Evolutionary conservation across 2,113 vertebrate genomes (phyloP), one percentile per base, ranked within the genome.

Genomic region (Larimichthys crocea): DNA sequence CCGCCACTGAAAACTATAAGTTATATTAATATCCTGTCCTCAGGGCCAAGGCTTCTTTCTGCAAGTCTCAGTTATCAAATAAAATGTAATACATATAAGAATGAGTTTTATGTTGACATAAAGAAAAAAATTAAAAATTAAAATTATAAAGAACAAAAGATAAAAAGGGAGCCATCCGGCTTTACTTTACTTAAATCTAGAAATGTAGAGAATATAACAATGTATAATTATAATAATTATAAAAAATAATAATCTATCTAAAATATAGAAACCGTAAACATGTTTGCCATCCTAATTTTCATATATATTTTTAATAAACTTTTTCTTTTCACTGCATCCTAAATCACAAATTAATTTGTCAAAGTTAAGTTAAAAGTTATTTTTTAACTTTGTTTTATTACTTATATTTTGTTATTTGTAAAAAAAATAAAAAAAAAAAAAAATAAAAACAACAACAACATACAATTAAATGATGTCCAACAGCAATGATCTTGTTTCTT

Each of bases 1-100:
- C 73, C 74, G 77, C 55, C 24, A 53, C 31, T 57, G 17, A 77
- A 60, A 70, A 74, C 10, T 26, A 26, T 2, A 46, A 6, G 24
- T 1, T 9, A n/a, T n/a, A 60, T 49, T 49, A 14, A 63, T 70
- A 26, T 44, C 12, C 53, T 82, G 24, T 26, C 20, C 5, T 74
- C 5, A 52, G 4, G 31, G 11, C 1, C 49, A 60, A 76, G 24
- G 10, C 35, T 12, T 74, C 50, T 42, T 12, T 74, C 50, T 42
- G 16, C 15, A 50, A 60, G 17, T 49, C 24, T 81, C 11, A 31
- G 4, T 61, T 53, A 44, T 26, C 8, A 48, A 14, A 16, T 26
- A 26, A 53, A 46, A 35, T 31, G 26, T 10, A 29, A 74, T 26
- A 35, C 62, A n/a, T 53, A 16, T 60, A 31, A 42, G 3, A 15